These are phyloP conservation scores for Heteractis magnifica DNA, from an alignment of 92 coral and sea anemone genomes.

Conservation along the genomic window DNA sequence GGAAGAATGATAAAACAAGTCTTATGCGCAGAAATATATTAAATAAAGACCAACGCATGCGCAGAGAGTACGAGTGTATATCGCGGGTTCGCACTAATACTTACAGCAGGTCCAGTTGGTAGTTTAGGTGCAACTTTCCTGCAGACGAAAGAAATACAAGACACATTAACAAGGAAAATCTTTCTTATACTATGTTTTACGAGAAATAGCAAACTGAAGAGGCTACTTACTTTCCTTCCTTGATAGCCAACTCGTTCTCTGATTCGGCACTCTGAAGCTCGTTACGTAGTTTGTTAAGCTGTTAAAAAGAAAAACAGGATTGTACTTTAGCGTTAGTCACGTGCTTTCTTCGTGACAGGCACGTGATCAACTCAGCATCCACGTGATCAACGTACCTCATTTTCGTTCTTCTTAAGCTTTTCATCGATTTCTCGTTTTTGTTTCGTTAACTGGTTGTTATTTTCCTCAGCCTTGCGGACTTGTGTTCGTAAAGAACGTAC, in stretches of 20 bases:
- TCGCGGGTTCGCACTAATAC: not conserved
- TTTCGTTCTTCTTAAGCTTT: slow-evolving; percentile 73
- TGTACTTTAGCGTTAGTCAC: not conserved
- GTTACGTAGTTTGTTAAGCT: slow-evolving; percentile 79
- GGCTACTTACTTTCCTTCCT: slow-evolving; percentile 78
- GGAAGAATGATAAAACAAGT: not conserved
- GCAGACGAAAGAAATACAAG: not conserved
- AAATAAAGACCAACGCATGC: not conserved
- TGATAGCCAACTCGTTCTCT: slow-evolving; percentile 80
- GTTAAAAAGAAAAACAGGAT: not conserved
- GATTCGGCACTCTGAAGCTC: slow-evolving; percentile 73
- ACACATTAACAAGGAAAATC: not conserved
- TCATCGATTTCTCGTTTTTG: slow-evolving; percentile 88
- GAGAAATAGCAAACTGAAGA: not conserved
- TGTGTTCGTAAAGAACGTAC: slow-evolving; percentile 95
- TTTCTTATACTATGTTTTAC: not conserved
- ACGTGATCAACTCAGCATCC: not conserved
- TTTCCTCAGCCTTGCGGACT: slow-evolving; percentile 85
- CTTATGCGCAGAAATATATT: not conserved
- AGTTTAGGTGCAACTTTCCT: slow-evolving; percentile 70
- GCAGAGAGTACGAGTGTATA: not conserved
- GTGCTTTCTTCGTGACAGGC: not conserved
- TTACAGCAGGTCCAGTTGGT: slow-evolving; percentile 33
- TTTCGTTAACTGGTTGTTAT: slow-evolving; percentile 55
- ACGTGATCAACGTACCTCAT: slow-evolving; percentile 54